phyloP scores from a whole-genome alignment of 2,113 vertebrate genomes.

The Heptranchias perlo region DNA sequence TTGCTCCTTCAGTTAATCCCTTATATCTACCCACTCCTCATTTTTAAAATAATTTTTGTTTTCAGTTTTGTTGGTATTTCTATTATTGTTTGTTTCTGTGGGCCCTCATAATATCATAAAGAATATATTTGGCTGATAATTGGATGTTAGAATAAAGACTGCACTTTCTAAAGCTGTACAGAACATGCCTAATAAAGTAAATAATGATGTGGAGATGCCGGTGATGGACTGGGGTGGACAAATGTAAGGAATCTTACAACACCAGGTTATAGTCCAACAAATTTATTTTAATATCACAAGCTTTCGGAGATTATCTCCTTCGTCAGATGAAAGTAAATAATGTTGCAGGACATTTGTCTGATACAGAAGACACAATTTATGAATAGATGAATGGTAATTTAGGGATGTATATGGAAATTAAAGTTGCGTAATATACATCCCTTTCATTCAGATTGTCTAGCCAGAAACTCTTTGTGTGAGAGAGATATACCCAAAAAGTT shows the following conservation, averaged over 20 bases:
- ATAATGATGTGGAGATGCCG: too few species aligned
- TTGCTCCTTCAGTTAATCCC: neutral
- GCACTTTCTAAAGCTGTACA: neutral
- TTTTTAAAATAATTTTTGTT: neutral
- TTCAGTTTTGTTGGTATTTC: neutral
- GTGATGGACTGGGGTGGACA: too few species aligned
- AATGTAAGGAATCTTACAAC: too few species aligned
- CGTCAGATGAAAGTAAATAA: neutral
- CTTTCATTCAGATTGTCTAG: neutral
- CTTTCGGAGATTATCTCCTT: too few species aligned
- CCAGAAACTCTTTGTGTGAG: neutral
- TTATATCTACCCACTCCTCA: neutral
- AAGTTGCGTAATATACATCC: neutral
- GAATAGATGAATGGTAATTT: constrained; percentile 16
- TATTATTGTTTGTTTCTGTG: neutral
- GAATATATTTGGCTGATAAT: neutral
- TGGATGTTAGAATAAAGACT: neutral
- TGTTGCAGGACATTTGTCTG: neutral
- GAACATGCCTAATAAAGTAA: neutral
- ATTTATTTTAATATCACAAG: too few species aligned
- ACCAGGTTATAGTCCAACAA: too few species aligned
- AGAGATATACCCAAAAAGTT: neutral
- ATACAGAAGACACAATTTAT: neutral
- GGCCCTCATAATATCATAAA: neutral
- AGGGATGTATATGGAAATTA: neutral